phyloP scores from a whole-genome alignment of 2,113 vertebrate species.

The Tachysurus vachellii region DNA sequence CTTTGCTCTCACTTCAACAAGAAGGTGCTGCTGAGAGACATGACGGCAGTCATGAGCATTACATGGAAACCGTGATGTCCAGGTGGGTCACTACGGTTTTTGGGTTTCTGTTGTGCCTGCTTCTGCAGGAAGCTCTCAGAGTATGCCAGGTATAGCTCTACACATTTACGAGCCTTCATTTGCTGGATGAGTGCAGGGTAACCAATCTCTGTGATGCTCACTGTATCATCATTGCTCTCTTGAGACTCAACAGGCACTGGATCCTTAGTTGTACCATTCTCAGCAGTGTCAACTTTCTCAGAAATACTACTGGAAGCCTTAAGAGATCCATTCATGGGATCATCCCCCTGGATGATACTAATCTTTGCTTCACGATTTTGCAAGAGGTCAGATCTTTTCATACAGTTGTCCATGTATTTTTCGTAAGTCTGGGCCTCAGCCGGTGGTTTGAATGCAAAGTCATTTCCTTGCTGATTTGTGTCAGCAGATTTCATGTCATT shows the following conservation, averaged over 20 bases:
- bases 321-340: not conserved
- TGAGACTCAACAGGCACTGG: not conserved
- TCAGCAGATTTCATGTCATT: slow-evolving; percentile 63
- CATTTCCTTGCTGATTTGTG: slow-evolving; percentile 60
- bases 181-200: slow-evolving; percentile 71
- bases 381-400: slow-evolving; percentile 62
- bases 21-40: slow-evolving; percentile 18
- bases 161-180: slow-evolving; percentile 65
- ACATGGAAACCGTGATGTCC: slow-evolving; percentile 18
- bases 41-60: slow-evolving; percentile 29
- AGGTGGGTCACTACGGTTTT: not conserved
- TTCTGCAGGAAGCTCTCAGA: slow-evolving; percentile 61
- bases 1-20: not conserved
- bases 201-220: slow-evolving; percentile 71
- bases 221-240: slow-evolving; percentile 45
- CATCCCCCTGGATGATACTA: not conserved
- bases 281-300: not conserved
- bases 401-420: slow-evolving; percentile 66
- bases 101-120: slow-evolving; percentile 42
- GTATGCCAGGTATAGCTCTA: slow-evolving; percentile 65
- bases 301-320: not conserved
- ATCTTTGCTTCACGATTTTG: slow-evolving; percentile 38
- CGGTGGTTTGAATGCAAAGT: slow-evolving; percentile 56
- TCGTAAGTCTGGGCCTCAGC: slow-evolving; percentile 59
- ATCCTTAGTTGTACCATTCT: not conserved